Percentiles rank a stretch among this genome's conserved stretches.
Evolutionary conservation across 2,797 vertebrate species (phyloP).

Genomic region (Taeniopygia guttata): DNA sequence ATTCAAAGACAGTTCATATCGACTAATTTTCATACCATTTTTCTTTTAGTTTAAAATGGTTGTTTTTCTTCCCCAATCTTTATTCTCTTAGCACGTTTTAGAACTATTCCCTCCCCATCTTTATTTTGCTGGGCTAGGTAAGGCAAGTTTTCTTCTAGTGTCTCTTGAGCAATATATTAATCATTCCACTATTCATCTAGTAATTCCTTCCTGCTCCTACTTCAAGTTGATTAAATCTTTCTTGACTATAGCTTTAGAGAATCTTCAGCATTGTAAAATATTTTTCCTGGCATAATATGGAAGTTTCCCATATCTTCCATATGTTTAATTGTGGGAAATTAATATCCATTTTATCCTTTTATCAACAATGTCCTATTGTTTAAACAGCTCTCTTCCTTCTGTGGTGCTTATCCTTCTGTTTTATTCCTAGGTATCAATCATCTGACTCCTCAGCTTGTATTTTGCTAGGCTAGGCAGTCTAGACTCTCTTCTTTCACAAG

Average conservation of each 20-base stretch:
- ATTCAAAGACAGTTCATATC: background rate
- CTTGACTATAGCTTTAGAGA: background rate
- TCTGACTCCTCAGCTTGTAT: background rate
- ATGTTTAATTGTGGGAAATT: background rate
- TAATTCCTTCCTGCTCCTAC: background rate
- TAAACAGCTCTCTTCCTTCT: background rate
- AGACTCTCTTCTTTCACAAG: background rate
- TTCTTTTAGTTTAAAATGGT: background rate
- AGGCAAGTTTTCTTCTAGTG: background rate
- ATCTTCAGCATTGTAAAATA: background rate
- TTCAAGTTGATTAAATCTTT: background rate
- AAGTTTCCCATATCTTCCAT: background rate
- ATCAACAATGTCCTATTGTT: background rate
- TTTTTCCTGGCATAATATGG: background rate
- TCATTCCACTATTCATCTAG: background rate
- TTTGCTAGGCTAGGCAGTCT: background rate
- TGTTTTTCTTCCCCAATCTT: background rate
- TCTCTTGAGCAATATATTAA: background rate
- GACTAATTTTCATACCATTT: background rate
- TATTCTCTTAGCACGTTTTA: background rate
- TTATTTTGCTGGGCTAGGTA: background rate
- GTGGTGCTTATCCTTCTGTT: background rate
- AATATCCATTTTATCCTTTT: background rate
- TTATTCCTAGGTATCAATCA: background rate
- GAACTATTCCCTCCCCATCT: background rate